These are phyloP conservation scores for Margaritifera margaritifera DNA, from an alignment of 2,888 invertebrate genomes.

Conservation along the genomic window DNA sequence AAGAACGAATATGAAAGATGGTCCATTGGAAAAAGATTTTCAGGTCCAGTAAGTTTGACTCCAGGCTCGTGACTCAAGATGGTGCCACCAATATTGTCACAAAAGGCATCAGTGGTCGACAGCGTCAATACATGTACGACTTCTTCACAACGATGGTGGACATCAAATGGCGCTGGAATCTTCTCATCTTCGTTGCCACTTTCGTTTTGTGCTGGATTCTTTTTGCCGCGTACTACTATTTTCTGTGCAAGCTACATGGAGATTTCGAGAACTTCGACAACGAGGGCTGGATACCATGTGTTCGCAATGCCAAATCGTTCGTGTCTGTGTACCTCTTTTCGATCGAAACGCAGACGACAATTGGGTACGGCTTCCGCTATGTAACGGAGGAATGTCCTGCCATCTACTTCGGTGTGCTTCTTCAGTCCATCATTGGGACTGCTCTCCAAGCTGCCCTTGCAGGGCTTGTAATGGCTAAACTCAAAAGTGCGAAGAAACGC, in stretches of 20 bases:
- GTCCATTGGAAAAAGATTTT: too few species aligned
- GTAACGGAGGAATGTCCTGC: constrained; percentile 93
- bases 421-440: constrained; percentile 92
- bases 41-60: too few species aligned
- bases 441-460: constrained; percentile 81
- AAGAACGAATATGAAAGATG: too few species aligned
- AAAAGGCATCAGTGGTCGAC: constrained; percentile 91
- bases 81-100: constrained; percentile 85
- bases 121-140: constrained; percentile 77
- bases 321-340: constrained; percentile 95
- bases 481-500: constrained; percentile 93
- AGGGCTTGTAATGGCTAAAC: constrained; percentile 90
- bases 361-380: constrained; percentile 88
- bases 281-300: constrained; percentile 67
- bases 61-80: constrained; percentile 10
- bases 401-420: constrained; percentile 89
- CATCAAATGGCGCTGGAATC: constrained; percentile 88
- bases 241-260: constrained; percentile 65
- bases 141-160: constrained; percentile 96
- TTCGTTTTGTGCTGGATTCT: constrained; percentile 90
- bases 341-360: constrained; percentile 96
- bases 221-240: constrained; percentile 78
- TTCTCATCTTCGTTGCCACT: constrained; percentile 87
- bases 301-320: constrained; percentile 86
- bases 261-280: constrained; percentile 56